Base-by-base conservation (phyloP, 2,888 invertebrate genomes). In the Pantelozetes paolii region DNA sequence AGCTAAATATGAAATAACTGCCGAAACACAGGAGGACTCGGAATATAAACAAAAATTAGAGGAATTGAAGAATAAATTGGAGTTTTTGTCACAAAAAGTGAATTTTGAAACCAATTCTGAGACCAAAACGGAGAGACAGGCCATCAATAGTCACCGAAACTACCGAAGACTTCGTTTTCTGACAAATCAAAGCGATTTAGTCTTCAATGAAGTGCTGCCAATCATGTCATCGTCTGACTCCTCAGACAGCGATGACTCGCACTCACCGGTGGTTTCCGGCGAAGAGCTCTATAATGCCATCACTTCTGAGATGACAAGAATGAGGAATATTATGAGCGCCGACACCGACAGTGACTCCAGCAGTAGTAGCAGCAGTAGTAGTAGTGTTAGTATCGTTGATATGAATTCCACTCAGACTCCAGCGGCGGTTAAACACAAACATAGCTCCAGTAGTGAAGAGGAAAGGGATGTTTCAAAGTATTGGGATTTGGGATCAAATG, bases 121-220 rank as follows among this genome's bases (percentile, higher is more conserved):
- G 6, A 45, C 15, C 2, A 69, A 70, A 15, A 48, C 50, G 0
- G 69, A 70, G 23, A 32, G 74, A 50, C 50, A 50, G n/a, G 26
- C 45, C 23, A 15, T 30, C 15, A 57, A 57, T 57, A 23, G 48
- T 28, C 40, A 50, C 36, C 13, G 50, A 28, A 69, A 48, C 28
- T 40, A 71, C 26, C 13, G 50, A 48, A 30, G 74, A 50, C 70
- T 74, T 1, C 74, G 74, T 23, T 70, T 45, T 32, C 48, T 73
- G 26, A 67, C 73, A 26, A 69, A 73, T 54, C 73, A 67, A 36
- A 73, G 67, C 67, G 67, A 73, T 69, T 30, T 73, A 13, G 48
- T 74, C 23, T 70, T 67, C 40, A 70, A 67, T 18, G 74, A 67
- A 67, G 74, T 69, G 26, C 20, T 36, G 6, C 74, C 74, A 54